These are phyloP conservation scores for Rynchops niger DNA, from an alignment of 2,113 vertebrate genomes.

Conservation along the genomic window DNA sequence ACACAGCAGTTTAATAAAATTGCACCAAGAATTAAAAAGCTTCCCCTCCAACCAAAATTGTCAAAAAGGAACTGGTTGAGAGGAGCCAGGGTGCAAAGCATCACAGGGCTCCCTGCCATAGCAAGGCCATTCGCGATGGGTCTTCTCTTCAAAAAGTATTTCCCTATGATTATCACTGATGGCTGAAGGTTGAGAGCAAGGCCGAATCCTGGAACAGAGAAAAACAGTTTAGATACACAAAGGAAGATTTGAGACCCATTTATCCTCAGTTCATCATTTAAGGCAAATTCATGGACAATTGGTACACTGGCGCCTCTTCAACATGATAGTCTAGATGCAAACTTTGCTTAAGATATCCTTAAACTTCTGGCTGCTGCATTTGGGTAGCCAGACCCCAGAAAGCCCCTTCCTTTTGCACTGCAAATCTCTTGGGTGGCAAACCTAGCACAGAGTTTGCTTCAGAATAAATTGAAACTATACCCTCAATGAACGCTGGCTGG, in stretches of 20 bases:
- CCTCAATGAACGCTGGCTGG: not conserved
- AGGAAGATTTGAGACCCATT: not conserved
- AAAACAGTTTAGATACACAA: not conserved
- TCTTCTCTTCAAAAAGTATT: slow-evolving; percentile 82
- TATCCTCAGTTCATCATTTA: not conserved
- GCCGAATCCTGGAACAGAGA: slow-evolving; percentile 74
- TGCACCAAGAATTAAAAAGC: slow-evolving; percentile 82
- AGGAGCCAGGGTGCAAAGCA: slow-evolving; percentile 79
- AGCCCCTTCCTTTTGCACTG: rapidly evolving
- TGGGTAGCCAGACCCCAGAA: not conserved
- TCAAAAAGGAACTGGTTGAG: slow-evolving; percentile 80
- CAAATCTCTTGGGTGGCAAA: not conserved
- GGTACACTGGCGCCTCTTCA: not conserved
- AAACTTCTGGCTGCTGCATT: not conserved
- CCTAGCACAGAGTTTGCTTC: not conserved
- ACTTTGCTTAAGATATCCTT: not conserved
- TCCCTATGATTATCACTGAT: slow-evolving; percentile 85
- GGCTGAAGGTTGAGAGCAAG: slow-evolving; percentile 86
- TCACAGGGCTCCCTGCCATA: slow-evolving; percentile 83
- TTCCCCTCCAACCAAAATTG: slow-evolving; percentile 83
- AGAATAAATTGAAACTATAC: not conserved
- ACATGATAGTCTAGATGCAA: not conserved
- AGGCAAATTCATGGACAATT: not conserved
- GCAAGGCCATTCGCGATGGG: slow-evolving; percentile 81
- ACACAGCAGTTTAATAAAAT: slow-evolving; percentile 83